Evolutionary conservation across 2,797 vertebrate species (phyloP), one percentile per base, ranked within the genome.

Genomic region (Darevskia mixta): DNA sequence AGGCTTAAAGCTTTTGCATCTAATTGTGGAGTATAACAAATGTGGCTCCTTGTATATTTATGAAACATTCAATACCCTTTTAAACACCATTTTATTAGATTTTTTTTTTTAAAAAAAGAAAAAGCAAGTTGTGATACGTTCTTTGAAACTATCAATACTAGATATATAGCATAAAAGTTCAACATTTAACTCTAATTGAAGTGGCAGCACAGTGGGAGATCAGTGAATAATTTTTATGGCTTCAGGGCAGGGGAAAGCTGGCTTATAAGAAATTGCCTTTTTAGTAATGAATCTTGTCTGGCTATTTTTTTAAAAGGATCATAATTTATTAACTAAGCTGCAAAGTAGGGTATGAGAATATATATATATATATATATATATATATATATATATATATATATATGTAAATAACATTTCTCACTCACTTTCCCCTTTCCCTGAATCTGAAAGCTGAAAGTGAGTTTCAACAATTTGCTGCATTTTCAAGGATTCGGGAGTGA

Each of bases 311-410:
- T 58, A 2, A 86, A 91, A 91, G 78, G 35, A 92, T 93, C 80
- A 90, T 94, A 89, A 95, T 91, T 95, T 96, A 93, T 95, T 95
- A 93, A 95, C 91, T 86, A 95, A 75, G 73, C 94, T 92, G 94
- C 75, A 89, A 86, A 41, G 72, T 88, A 38, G 67, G 17, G 27
- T 18, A 69, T 23, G 66, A 27, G 66, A 67, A 20, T 6, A 9
- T 49, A 49, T 49, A 49, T 49, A 49, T 49, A 49, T 49, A 49
- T 49, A 49, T 43, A 43, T 43, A 43, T 43, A 35, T 35, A 35
- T 35, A 20, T 6, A 9, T 49, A 49, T 49, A 49, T 49, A 49
- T 49, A 49, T 49, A 49, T 49, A 49, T 43, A 43, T 43, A 41
- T 41, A 41, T 58, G 79, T 79, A 73, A 41, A 61, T 64, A 45